Evolutionary conservation across 2,113 vertebrate species (phyloP).

Genomic region (Phasianus colchicus): DNA sequence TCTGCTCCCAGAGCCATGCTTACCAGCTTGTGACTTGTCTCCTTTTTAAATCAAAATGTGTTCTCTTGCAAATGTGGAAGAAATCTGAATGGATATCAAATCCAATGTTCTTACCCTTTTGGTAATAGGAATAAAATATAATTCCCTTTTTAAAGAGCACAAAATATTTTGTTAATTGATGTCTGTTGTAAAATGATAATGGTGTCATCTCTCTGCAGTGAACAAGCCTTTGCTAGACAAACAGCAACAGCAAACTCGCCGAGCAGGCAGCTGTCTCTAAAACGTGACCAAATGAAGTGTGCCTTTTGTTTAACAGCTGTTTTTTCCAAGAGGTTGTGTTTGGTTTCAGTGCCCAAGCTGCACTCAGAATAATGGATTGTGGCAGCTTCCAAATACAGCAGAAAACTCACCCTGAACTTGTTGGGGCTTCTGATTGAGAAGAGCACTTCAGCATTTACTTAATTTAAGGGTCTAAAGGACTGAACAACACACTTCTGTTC

Average conservation of each 20-base stretch:
- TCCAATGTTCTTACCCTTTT: background rate
- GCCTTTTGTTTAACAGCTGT: background rate
- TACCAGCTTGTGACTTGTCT: background rate
- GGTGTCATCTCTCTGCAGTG: fast-evolving
- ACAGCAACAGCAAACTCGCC: background rate
- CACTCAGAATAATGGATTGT: background rate
- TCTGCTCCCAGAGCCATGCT: background rate
- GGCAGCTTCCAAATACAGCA: background rate
- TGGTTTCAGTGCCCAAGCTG: background rate
- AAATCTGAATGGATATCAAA: background rate
- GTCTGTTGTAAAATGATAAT: background rate
- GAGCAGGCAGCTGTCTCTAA: background rate
- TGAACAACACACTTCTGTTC: background rate
- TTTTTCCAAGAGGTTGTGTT: background rate
- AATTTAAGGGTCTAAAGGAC: background rate
- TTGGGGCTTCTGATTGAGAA: background rate
- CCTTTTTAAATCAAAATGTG: background rate
- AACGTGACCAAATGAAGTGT: fast-evolving
- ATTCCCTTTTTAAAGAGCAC: background rate
- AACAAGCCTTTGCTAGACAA: background rate
- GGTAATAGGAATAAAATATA: background rate
- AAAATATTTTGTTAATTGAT: background rate
- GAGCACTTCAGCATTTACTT: background rate
- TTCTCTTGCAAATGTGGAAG: background rate
- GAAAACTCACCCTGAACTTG: background rate